Percentiles rank a stretch among this genome's conserved stretches.
Evolutionary conservation across 2,113 vertebrate species (phyloP).

Genomic region (Phoxinus phoxinus): DNA sequence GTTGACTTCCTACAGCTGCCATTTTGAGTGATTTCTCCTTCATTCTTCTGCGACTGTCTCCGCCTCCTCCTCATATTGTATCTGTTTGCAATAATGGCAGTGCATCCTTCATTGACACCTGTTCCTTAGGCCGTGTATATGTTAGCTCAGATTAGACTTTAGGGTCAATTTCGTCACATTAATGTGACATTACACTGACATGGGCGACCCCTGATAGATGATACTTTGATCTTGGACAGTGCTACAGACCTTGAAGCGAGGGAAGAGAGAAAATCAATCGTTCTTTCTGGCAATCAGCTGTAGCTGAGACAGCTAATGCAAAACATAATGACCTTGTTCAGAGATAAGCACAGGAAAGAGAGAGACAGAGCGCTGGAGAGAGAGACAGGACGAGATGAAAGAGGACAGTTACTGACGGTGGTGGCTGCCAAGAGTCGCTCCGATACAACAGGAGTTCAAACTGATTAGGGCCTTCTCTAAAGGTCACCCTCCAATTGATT

Average conservation of each 20-base stretch:
- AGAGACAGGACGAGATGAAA: conserved; percentile 35
- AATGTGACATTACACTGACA: conserved; percentile 13
- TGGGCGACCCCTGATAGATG: conserved; percentile 27
- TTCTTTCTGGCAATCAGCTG: conserved; percentile 53
- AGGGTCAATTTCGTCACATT: conserved; percentile 28
- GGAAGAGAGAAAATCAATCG: conserved; percentile 51
- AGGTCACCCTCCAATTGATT: conserved; percentile 58
- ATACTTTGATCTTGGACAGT: conserved; percentile 24
- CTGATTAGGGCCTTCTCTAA: conserved; percentile 52
- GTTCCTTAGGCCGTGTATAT: conserved; percentile 27
- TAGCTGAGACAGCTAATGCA: conserved; percentile 58
- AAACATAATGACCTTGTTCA: conserved; percentile 62
- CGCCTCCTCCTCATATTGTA: conserved; percentile 13
- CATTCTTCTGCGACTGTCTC: background rate
- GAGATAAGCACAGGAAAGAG: conserved; percentile 43
- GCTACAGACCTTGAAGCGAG: background rate
- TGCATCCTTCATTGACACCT: conserved; percentile 2
- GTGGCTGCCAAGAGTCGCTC: conserved; percentile 19
- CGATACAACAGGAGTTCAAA: conserved; percentile 43
- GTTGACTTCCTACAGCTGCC: background rate
- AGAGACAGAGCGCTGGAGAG: conserved; percentile 19
- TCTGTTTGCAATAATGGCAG: conserved; percentile 23
- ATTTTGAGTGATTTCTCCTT: conserved; percentile 9
- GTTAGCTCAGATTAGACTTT: conserved; percentile 17
- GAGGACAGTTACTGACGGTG: conserved; percentile 28